Evolutionary conservation across 2,888 invertebrate species (phyloP).

Genomic region (Drosophila phalerata): DNA sequence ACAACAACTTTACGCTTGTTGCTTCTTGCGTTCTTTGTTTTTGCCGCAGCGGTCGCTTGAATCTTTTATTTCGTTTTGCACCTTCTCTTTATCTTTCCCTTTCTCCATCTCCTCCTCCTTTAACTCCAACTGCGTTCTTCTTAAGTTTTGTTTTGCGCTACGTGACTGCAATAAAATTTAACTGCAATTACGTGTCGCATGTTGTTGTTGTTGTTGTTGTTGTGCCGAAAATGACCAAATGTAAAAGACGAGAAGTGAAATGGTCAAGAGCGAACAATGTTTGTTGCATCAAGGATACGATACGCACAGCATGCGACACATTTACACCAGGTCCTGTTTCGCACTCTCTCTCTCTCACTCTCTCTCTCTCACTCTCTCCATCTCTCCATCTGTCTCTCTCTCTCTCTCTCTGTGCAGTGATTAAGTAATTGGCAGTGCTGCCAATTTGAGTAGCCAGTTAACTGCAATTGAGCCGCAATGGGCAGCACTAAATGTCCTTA

Average conservation of each 20-base stretch:
- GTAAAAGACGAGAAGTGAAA: slow-evolving; percentile 30
- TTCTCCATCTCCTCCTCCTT: background rate
- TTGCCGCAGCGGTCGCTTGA: slow-evolving; percentile 48
- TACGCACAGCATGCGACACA: slow-evolving; percentile 49
- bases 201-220: slow-evolving; percentile 39
- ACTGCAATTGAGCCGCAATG: slow-evolving; percentile 11
- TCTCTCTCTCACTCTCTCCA: background rate
- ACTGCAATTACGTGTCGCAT: slow-evolving; percentile 75
- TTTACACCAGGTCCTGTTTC: slow-evolving; percentile 34
- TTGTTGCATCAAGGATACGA: slow-evolving; percentile 52
- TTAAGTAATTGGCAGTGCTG: slow-evolving; percentile 37
- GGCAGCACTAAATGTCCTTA: slow-evolving; percentile 31
- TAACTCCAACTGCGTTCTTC: slow-evolving; percentile 28
- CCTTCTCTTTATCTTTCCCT: background rate
- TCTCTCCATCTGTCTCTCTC: background rate
- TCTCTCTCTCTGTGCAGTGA: slow-evolving; percentile 15
- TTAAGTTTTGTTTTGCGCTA: slow-evolving; percentile 49
- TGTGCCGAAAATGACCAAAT: slow-evolving; percentile 47
- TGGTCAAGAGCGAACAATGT: slow-evolving; percentile 31
- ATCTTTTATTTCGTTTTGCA: slow-evolving; percentile 22
- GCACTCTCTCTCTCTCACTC: background rate
- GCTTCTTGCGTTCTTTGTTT: slow-evolving; percentile 57
- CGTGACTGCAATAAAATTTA: slow-evolving; percentile 78
- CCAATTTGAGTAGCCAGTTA: slow-evolving; percentile 11
- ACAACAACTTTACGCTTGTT: slow-evolving; percentile 52